Conservation (phyloP, 2,888 invertebrate genomes). For the Timema cristinae region DNA sequence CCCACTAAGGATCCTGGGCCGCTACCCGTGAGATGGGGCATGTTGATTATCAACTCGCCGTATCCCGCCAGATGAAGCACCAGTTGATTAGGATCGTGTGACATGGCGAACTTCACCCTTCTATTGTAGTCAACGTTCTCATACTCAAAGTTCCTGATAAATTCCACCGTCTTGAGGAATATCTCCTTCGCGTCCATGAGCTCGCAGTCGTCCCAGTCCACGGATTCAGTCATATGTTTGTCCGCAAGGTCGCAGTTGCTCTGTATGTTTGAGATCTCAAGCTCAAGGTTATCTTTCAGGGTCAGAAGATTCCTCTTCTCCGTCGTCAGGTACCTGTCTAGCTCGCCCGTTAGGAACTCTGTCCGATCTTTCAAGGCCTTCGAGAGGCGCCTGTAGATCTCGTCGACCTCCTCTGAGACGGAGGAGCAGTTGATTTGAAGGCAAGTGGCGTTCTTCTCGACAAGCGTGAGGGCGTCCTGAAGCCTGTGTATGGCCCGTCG, state of each 20-base stretch:
- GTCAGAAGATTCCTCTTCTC: slow-evolving; percentile 82
- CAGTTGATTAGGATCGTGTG: slow-evolving; percentile 88
- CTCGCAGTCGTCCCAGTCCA: slow-evolving; percentile 90
- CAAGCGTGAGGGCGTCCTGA: slow-evolving; percentile 77
- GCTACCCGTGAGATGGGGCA: slow-evolving; percentile 55
- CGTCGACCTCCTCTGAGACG: slow-evolving; percentile 91
- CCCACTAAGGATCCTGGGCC: slow-evolving; percentile 44
- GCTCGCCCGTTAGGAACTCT: slow-evolving; percentile 79
- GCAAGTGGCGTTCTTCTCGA: slow-evolving; percentile 84
- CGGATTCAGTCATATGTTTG: slow-evolving; percentile 85
- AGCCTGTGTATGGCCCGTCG: slow-evolving; percentile 83
- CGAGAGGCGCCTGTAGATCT: slow-evolving; percentile 79
- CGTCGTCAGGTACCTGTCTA: slow-evolving; percentile 85
- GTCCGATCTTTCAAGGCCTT: slow-evolving; percentile 89
- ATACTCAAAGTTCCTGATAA: slow-evolving; percentile 88
- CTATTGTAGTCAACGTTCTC: slow-evolving; percentile 87
- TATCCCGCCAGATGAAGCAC: slow-evolving; percentile 78
- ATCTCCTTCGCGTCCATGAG: slow-evolving; percentile 94
- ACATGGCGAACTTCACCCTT: slow-evolving; percentile 79
- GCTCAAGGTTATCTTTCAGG: slow-evolving; percentile 88
- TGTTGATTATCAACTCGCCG: slow-evolving; percentile 82
- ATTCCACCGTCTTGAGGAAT: slow-evolving; percentile 92
- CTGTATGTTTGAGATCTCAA: slow-evolving; percentile 90
- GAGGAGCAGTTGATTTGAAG: slow-evolving; percentile 86
- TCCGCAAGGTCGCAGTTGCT: slow-evolving; percentile 96